Conservation (phyloP, 2,888 invertebrate genomes). For the Vesta saturnalis region DNA sequence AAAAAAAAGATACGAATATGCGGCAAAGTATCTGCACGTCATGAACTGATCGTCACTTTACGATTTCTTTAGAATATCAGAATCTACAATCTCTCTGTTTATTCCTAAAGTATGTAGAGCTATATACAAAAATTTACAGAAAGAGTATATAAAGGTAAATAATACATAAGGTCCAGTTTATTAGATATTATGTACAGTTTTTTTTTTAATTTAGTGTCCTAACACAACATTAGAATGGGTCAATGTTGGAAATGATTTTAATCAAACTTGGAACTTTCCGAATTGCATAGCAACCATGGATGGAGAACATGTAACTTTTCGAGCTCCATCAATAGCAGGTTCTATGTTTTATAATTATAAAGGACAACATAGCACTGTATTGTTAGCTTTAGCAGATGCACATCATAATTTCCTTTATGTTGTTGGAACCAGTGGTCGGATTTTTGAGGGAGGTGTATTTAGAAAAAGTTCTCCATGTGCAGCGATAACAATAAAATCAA, state of each 20-base stretch:
- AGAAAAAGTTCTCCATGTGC: neutral
- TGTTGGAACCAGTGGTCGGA: neutral
- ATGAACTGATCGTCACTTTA: too few species aligned
- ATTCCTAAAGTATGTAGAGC: too few species aligned
- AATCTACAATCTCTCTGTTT: too few species aligned
- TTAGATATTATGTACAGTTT: neutral
- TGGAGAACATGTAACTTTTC: neutral
- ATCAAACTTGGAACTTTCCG: neutral
- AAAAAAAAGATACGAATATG: too few species aligned
- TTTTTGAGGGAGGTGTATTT: neutral
- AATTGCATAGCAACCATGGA: neutral
- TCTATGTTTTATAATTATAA: neutral
- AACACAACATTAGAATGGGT: neutral
- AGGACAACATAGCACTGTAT: neutral
- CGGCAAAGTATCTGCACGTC: too few species aligned
- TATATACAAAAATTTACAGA: too few species aligned
- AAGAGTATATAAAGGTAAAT: too few species aligned
- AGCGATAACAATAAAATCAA: neutral
- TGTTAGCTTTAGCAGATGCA: too few species aligned
- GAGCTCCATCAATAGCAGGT: neutral
- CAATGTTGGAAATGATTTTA: neutral
- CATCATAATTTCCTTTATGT: neutral
- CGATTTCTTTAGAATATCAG: neutral
- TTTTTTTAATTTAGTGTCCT: neutral
- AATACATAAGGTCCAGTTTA: too few species aligned